Evolutionary conservation across 2,113 vertebrate genomes (phyloP).

Genomic region (Triplophysa rosa): DNA sequence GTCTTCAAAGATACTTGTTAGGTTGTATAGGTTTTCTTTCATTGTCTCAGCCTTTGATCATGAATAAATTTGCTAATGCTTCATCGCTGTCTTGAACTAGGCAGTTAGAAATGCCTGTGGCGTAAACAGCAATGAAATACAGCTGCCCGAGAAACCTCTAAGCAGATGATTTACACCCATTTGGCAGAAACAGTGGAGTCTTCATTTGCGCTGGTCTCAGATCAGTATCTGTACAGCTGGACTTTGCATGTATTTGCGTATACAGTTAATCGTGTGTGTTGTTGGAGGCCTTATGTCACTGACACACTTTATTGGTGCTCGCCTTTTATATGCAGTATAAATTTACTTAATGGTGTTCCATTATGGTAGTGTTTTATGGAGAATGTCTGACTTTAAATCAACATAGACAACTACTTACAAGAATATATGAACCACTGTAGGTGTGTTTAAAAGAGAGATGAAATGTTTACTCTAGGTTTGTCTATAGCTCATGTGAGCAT

Average conservation of each 20-base stretch:
- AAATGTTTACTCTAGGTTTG: neutral
- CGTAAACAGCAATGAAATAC: neutral
- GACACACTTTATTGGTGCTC: constrained; percentile 21
- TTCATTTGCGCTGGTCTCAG: constrained; percentile 9
- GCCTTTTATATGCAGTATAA: constrained; percentile 15
- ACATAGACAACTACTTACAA: neutral
- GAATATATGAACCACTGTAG: constrained; percentile 3
- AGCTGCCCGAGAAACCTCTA: neutral
- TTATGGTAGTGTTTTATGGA: constrained; percentile 8
- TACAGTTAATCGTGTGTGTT: neutral
- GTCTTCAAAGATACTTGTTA: too few species aligned
- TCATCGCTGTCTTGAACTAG: neutral
- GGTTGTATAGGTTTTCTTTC: neutral
- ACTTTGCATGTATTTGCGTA: neutral
- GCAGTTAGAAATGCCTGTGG: neutral
- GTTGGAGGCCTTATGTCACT: neutral
- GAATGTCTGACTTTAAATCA: neutral
- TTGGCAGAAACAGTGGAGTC: neutral
- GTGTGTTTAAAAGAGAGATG: neutral
- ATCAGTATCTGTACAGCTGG: neutral
- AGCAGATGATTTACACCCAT: neutral
- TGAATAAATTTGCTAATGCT: neutral
- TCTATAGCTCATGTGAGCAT: too few species aligned
- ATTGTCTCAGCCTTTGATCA: neutral
- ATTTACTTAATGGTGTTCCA: neutral